Percentiles rank a stretch among this genome's conserved stretches.
Evolutionary conservation across 1,140 invertebrate species (phyloP).

Genomic region (Melanaphis sacchari): DNA sequence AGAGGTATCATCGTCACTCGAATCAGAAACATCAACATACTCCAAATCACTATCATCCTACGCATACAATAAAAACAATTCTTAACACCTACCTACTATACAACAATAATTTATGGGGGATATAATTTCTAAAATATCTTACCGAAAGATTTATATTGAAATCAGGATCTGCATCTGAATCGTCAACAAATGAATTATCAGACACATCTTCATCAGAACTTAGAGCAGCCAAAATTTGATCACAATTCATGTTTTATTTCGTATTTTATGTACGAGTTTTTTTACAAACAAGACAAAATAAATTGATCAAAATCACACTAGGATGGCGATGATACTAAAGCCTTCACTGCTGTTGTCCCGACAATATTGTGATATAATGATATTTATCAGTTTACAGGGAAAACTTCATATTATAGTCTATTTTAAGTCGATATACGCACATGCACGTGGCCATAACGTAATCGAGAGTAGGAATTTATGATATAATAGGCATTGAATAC

Average conservation of each 20-base stretch:
- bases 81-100: background rate
- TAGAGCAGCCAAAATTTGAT: background rate
- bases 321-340: background rate
- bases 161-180: slow-evolving; percentile 25
- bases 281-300: background rate
- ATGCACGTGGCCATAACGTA: background rate
- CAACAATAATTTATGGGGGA: slow-evolving; percentile 6
- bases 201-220: slow-evolving; percentile 6
- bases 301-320: slow-evolving; percentile 12
- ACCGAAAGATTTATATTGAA: slow-evolving; percentile 29
- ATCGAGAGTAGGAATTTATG: background rate
- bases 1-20: slow-evolving; percentile 7
- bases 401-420: background rate
- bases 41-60: slow-evolving; percentile 27
- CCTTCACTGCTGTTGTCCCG: background rate
- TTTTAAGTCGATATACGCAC: background rate
- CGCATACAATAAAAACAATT: slow-evolving; percentile 23
- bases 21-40: slow-evolving; percentile 18
- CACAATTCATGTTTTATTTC: slow-evolving; percentile 9
- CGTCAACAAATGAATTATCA: slow-evolving; percentile 13
- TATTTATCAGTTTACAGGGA: slow-evolving; percentile 15
- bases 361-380: background rate
- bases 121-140: slow-evolving; percentile 37
- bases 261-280: background rate
- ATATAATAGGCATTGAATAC: slow-evolving; percentile 3